Evolutionary conservation across 2,888 invertebrate species (phyloP).

Genomic region (Hetaerina titia): DNA sequence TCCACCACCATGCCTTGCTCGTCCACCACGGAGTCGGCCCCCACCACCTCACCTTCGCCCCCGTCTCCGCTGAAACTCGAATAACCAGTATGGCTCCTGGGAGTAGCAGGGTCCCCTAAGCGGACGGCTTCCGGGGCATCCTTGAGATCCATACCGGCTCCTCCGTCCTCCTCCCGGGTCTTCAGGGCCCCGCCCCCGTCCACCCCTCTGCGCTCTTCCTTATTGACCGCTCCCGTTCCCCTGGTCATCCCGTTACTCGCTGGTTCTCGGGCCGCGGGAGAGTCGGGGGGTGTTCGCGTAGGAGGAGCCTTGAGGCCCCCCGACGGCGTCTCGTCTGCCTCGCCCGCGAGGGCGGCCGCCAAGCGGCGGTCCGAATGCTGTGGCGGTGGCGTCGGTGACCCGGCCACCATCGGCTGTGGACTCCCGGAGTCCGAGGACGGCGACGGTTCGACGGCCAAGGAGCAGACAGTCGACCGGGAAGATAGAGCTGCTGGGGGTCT

Average conservation of each 20-base stretch:
- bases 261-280: neutral
- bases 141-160: constrained; percentile 15
- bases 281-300: neutral
- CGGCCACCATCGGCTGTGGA: neutral
- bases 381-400: neutral
- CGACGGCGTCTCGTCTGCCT: neutral
- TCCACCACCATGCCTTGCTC: constrained; percentile 20
- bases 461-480: neutral
- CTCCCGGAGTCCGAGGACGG: neutral
- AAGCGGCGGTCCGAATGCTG: neutral
- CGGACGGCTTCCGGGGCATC: constrained; percentile 13
- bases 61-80: constrained; percentile 32
- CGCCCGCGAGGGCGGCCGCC: constrained; percentile 26
- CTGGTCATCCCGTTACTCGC: neutral
- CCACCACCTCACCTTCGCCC: neutral
- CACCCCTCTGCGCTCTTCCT: neutral
- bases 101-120: constrained; percentile 17
- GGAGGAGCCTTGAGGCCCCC: neutral
- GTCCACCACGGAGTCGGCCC: neutral
- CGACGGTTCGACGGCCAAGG: neutral
- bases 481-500: neutral
- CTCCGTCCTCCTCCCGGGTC: neutral
- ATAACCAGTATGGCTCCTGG: constrained; percentile 3
- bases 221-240: constrained; percentile 29
- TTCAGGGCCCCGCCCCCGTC: neutral